Evolutionary conservation across 2,888 invertebrate species (phyloP), one percentile per base, ranked within the genome.

Genomic region (Papilio elwesi): DNA sequence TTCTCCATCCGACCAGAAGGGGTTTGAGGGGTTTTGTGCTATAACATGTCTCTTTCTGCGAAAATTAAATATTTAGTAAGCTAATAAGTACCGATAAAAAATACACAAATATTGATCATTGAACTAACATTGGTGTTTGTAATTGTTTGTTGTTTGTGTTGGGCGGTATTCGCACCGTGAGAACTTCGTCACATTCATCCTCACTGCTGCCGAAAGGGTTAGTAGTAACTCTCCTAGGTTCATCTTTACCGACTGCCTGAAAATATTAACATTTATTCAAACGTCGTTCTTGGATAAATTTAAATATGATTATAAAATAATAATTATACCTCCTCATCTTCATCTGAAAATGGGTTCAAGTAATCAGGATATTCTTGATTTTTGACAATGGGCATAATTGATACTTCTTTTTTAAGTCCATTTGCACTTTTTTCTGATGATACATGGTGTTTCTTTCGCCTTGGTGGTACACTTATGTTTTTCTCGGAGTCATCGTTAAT

Each of bases 271-370:
- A 43, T 38, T 90, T 93, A 77, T 86, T 59, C 38, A 43, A 51
- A 57, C 53, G 7, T 2, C n/a, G 10, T 4, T 91, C 93, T 77
- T 86, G 81, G 75, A 87, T 85, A 63, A 62, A 38, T 53, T 26
- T 10, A 70, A 6, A 49, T 26, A 70, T 51, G 74, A 62, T 57
- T 38, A 12, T 53, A 11, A 13, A 36, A 49, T 16, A 43, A 13
- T 15, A 16, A 47, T 65, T 48, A 16, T 49, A 51, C 49, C 64
- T 48, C 26, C 67, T 67, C 83, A 78, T 90, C 91, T 57, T 97
- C 97, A 78, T 96, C 96, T 51, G 95, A 96, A 90, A 98, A 98
- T 7, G 98, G 98, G 94, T 98, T 98, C 76, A 98, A 92, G 83
- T 97, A 95, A 76, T 95, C 95, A 0, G 98, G 98, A 91, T 98